A percentile compares a stretch with the other conserved stretches of the same genome.
Evolutionary conservation across 2,797 vertebrate species (phyloP).

Genomic region (Enteromius paludinosus): DNA sequence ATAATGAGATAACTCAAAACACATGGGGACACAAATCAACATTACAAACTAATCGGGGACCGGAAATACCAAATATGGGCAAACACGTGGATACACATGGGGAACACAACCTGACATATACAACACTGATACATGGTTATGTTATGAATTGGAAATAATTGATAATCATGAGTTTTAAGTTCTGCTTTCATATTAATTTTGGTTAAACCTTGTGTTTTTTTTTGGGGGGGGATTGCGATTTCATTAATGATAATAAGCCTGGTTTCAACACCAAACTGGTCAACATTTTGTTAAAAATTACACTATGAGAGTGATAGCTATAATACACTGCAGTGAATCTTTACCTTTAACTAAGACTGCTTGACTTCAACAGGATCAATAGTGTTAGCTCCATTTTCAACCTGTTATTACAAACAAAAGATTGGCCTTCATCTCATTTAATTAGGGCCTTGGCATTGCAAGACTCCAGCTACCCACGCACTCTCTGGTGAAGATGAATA

Average conservation of each 20-base stretch:
- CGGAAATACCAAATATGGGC: too few species aligned
- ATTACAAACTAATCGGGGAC: too few species aligned
- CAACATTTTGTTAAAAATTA: neutral
- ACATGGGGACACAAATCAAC: too few species aligned
- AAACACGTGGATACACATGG: too few species aligned
- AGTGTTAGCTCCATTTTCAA: neutral
- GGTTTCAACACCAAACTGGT: neutral
- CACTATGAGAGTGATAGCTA: neutral
- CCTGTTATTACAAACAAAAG: slow-evolving; percentile 52
- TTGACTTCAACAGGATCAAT: slow-evolving; percentile 49
- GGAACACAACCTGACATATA: too few species aligned
- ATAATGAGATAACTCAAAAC: too few species aligned
- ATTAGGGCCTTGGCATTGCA: slow-evolving; percentile 63
- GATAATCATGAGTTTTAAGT: neutral
- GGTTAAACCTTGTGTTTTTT: neutral
- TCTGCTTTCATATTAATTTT: neutral
- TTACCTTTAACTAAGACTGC: slow-evolving; percentile 11
- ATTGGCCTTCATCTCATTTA: slow-evolving; percentile 58
- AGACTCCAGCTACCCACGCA: slow-evolving; percentile 62
- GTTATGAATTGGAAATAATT: neutral
- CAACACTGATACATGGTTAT: neutral
- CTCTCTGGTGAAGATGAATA: slow-evolving; percentile 59
- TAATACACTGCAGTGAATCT: neutral
- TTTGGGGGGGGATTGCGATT: too few species aligned
- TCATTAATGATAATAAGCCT: too few species aligned